Percentiles rank a stretch among this genome's conserved stretches.
Evolutionary conservation across 2,888 invertebrate species (phyloP).

Genomic region (Caenorhabditis sulstoni): DNA sequence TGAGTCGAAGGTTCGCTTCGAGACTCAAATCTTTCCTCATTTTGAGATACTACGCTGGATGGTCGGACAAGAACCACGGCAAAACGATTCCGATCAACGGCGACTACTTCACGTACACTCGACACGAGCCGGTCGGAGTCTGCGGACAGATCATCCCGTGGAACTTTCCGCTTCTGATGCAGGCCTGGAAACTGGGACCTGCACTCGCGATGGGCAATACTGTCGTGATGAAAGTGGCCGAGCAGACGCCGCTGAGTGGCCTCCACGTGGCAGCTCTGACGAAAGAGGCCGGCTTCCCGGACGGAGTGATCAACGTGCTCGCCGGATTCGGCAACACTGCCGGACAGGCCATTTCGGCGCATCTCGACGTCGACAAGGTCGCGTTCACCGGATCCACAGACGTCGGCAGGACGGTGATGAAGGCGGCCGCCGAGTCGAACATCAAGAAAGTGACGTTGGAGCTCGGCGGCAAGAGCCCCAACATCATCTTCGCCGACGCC

Average conservation of each 20-base stretch:
- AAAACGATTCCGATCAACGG: constrained; percentile 90
- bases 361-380: constrained; percentile 86
- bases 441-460: constrained; percentile 89
- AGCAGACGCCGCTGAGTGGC: constrained; percentile 81
- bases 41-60: constrained; percentile 88
- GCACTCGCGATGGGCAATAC: constrained; percentile 86
- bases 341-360: constrained; percentile 86
- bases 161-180: constrained; percentile 87
- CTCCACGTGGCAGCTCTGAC: constrained; percentile 90
- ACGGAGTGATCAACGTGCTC: constrained; percentile 88
- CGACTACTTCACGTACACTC: constrained; percentile 86
- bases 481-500: constrained; percentile 86
- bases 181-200: constrained; percentile 92
- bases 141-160: constrained; percentile 84
- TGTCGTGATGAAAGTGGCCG: constrained; percentile 86
- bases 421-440: constrained; percentile 87
- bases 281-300: constrained; percentile 87
- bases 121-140: constrained; percentile 85
- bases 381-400: constrained; percentile 81
- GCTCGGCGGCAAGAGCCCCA: constrained; percentile 91
- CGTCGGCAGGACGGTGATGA: constrained; percentile 84
- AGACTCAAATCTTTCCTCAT: no score
- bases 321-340: constrained; percentile 88
- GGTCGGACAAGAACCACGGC: constrained; percentile 91
- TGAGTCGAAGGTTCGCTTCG: no score